Evolutionary conservation across 2,888 invertebrate genomes (phyloP), one percentile per base, ranked within the genome.

Genomic region (Erebia ligea): DNA sequence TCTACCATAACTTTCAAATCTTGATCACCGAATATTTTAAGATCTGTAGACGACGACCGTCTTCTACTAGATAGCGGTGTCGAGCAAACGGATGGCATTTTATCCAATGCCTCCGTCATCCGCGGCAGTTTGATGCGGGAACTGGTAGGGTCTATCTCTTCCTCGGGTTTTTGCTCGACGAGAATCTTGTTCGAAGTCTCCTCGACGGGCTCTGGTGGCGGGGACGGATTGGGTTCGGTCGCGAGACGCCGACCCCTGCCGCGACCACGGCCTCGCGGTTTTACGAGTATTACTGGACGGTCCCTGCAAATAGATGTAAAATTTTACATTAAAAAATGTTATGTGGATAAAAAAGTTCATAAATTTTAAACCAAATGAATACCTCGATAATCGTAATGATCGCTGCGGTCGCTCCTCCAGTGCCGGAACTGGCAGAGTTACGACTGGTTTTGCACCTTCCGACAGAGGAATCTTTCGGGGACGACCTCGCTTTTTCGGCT

Each of bases 391-490:
- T 42, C 93, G 87, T 40, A 93, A 85, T 13, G 93, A 92, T 68
- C 94, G 84, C 75, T 92, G 90, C 13, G 93, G 93, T 42, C 94
- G 86, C 77, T 94, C 94, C 71, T 93, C 93, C 3, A 92, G 81
- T 1, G 92, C 93, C 3, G 92, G 83, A 19, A 86, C 85, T 1
- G 92, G 91, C 69, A 92, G 76, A 0, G 81, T 76, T 17, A 85
- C 75, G 6, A 77, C 73, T 1, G 88, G 84, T 76, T 88, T 87
- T 8, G 87, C 82, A 15, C 84, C 84, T 73, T 92, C 93, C 0
- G 89, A 85, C 1, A 91, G 76, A 0, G 91, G 92, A 67, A 90
- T 75, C 75, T 94, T 94, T 15, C 94, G 85, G 17, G 94, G 94
- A 58, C 94, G 86, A 9, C 94, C 94, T 6, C 94, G 88, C 77